Conservation (phyloP, 2,888 invertebrate species). For the Uropetala carovei region DNA sequence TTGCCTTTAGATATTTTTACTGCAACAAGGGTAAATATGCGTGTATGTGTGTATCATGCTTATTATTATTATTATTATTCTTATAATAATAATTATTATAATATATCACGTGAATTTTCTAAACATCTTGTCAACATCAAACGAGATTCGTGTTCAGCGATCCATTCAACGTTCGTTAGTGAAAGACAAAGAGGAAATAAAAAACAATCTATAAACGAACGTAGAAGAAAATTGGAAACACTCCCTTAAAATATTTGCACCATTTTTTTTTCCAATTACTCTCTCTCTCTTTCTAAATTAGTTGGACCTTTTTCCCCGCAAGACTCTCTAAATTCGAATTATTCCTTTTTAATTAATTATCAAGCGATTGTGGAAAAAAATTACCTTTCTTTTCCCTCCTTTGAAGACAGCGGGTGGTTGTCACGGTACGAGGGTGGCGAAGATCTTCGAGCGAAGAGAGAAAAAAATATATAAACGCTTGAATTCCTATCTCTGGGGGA, state of each 20-base stretch:
- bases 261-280: conserved; percentile 33
- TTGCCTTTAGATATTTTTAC: conserved; percentile 25
- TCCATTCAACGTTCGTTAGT: neutral
- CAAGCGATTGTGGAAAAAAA: conserved; percentile 18
- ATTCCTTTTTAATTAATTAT: conserved; percentile 10
- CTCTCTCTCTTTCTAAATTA: conserved; percentile 31
- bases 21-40: conserved; percentile 33
- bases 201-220: neutral
- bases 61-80: neutral
- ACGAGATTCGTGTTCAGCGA: neutral
- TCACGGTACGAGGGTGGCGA: neutral
- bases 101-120: neutral
- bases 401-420: neutral
- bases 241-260: conserved; percentile 37
- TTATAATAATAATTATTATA: neutral
- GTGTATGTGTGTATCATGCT: neutral
- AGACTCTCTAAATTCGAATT: conserved; percentile 15
- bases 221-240: neutral
- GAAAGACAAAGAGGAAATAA: conserved; percentile 28
- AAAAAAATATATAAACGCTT: no score
- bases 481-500: no score
- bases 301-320: conserved; percentile 19
- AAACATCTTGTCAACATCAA: neutral
- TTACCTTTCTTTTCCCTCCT: conserved; percentile 1
- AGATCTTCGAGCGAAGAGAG: neutral